Evolutionary conservation across 2,888 invertebrate species (phyloP).

Genomic region (Rhamnusium bicolor): DNA sequence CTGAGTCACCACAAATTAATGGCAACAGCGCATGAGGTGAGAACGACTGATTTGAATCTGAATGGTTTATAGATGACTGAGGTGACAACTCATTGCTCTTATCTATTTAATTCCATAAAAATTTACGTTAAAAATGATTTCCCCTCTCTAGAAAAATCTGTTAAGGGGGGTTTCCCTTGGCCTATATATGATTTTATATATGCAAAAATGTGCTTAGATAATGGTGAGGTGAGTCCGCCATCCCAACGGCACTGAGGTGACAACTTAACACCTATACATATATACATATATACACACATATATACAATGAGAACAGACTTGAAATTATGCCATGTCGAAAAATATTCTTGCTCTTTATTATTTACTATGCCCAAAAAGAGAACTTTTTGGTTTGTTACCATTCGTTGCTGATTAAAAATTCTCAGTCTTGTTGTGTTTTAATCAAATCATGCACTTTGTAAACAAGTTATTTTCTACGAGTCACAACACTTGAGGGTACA

Average conservation of each 20-base stretch:
- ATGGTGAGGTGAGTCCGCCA: constrained; percentile 3
- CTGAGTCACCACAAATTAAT: not conserved
- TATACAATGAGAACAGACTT: constrained; percentile 21
- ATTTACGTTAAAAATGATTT: not conserved
- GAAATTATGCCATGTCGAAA: constrained; percentile 32
- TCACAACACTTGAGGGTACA: constrained; percentile 60
- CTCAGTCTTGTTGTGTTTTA: constrained; percentile 60
- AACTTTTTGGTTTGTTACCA: constrained; percentile 32
- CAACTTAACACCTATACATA: not conserved
- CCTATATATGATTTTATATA: not conserved
- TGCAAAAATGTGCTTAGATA: not conserved
- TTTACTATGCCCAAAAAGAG: constrained; percentile 26
- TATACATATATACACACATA: not conserved
- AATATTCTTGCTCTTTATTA: constrained; percentile 23
- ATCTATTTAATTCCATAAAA: not conserved
- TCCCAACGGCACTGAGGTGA: not conserved
- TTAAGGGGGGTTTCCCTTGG: not conserved
- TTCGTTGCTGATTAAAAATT: constrained; percentile 48
- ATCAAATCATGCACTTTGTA: constrained; percentile 57
- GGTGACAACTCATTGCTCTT: not conserved
- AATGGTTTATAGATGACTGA: not conserved
- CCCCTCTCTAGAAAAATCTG: not conserved
- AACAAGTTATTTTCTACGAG: constrained; percentile 39
- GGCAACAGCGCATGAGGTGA: not conserved
- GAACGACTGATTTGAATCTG: not conserved